Evolutionary conservation across 2,888 invertebrate species (phyloP).

Genomic region (Megastigmus dorsalis): DNA sequence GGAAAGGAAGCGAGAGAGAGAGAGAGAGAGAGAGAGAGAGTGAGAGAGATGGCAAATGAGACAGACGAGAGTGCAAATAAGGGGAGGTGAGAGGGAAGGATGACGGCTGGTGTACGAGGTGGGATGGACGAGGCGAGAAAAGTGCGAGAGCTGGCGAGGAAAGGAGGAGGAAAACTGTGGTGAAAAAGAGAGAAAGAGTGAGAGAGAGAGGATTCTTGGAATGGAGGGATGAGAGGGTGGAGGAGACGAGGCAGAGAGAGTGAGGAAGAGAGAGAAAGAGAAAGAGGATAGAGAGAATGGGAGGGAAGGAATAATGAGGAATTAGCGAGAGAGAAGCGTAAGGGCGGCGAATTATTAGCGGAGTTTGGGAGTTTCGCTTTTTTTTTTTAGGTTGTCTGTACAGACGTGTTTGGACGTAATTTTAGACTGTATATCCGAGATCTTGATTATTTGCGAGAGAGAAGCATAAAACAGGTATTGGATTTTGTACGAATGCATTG

Average conservation of each 20-base stretch:
- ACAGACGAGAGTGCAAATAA: slow-evolving; percentile 47
- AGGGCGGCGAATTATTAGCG: too few relatives aligned
- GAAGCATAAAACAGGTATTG: too few relatives aligned
- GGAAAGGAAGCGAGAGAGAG: slow-evolving; percentile 9
- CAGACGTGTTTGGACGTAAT: too few relatives aligned
- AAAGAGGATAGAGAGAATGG: slow-evolving; percentile 31
- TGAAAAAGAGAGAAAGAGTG: neutral
- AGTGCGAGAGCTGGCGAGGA: neutral
- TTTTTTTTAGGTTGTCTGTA: too few relatives aligned
- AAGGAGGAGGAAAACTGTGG: neutral
- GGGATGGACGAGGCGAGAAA: neutral
- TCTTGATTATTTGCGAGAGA: too few relatives aligned
- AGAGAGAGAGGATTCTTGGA: slow-evolving; percentile 48
- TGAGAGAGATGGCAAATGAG: slow-evolving; percentile 49
- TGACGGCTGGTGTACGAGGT: too few relatives aligned
- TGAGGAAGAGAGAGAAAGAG: neutral
- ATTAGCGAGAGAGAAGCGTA: neutral
- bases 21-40: slow-evolving; percentile 46
- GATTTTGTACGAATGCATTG: too few relatives aligned
- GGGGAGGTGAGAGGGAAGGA: slow-evolving; percentile 47
- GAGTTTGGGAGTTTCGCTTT: too few relatives aligned
- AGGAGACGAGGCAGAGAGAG: neutral
- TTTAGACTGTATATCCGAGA: too few relatives aligned
- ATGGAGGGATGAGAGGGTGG: too few relatives aligned
- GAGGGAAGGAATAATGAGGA: slow-evolving; percentile 43